These are phyloP conservation scores for Calosoma granatense DNA, from an alignment of 1,140 invertebrate species.

Conservation along the genomic window DNA sequence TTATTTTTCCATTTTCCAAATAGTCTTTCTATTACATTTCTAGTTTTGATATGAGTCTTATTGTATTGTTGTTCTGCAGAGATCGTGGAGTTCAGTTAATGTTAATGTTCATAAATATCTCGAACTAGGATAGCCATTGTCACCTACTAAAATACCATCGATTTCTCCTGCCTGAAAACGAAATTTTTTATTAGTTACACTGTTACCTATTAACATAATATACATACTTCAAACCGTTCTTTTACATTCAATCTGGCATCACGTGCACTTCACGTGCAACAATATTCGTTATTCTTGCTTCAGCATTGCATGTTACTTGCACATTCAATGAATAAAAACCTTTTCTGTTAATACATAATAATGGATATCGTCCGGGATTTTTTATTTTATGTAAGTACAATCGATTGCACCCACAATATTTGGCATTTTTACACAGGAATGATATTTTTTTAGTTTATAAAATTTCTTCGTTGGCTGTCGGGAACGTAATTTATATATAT, in stretches of 20 bases:
- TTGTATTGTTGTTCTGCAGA: constrained; percentile 26
- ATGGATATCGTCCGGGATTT: constrained; percentile 16
- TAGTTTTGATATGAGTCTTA: constrained; percentile 30
- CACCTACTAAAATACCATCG: too few relatives aligned
- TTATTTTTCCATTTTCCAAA: constrained; percentile 30
- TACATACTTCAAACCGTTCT: constrained; percentile 23
- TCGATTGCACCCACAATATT: constrained; percentile 34
- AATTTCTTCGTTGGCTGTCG: neutral
- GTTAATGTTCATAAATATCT: constrained; percentile 22
- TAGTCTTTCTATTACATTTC: constrained; percentile 29
- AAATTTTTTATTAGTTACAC: too few relatives aligned
- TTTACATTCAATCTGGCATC: constrained; percentile 23
- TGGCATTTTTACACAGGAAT: constrained; percentile 26
- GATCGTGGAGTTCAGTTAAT: constrained; percentile 18
- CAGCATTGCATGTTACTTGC: constrained; percentile 24
- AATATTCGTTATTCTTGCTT: constrained; percentile 18
- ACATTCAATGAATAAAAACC: constrained; percentile 33
- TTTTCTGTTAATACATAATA: constrained; percentile 30
- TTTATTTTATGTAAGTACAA: constrained; percentile 32
- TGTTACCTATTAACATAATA: too few relatives aligned
- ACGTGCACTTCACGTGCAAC: constrained; percentile 28
- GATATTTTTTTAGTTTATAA: constrained; percentile 16
- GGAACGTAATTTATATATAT: neutral
- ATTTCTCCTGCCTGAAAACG: too few relatives aligned
- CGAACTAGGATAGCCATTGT: constrained; percentile 19